Evolutionary conservation across 2,113 vertebrate species (phyloP), one percentile per base, ranked within the genome.

Genomic region (Cinclus cinclus): DNA sequence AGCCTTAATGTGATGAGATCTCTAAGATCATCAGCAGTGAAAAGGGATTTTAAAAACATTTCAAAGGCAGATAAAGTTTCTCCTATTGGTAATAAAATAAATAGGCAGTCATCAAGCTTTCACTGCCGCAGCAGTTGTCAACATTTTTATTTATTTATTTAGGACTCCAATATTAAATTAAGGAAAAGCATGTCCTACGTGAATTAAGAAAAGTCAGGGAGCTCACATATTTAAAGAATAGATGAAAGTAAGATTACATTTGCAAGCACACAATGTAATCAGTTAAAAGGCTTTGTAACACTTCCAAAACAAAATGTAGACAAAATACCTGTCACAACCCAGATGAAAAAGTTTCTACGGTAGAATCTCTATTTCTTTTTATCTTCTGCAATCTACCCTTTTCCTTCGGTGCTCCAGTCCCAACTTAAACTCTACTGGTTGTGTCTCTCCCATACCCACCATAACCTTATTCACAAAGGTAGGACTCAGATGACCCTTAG

Each of bases 91-190:
- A 69, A 27, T 87, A 42, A 68, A 74, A 44, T 77, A 91, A 76
- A 73, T 28, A 87, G 7, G 11, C 63, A 83, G 46, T 73, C 15
- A 89, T 76, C 39, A 79, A 27, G 23, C 24, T 79, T 89, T 56
- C 73, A 55, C 30, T 75, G n/a, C 55, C 31, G 41, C 52, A 89
- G 28, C 10, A 53, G 24, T 74, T 83, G 46, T 74, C 53, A 85
- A 15, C 4, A 42, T 67, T 76, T 80, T 84, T 81, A 82, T 76
- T 94, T 70, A 81, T 90, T 96, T 76, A 83, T 91, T 96, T 93
- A 71, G 14, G 20, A 55, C 14, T 73, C 6, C 20, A 75, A 75
- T 13, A 93, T 80, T 60, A 75, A 86, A 93, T 65, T 71, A 80
- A 6, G 16, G 28, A 67, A 79, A 88, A 83, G 3, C 2, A 35